Evolutionary conservation across 2,888 invertebrate genomes (phyloP).

Genomic region (Gnatocerus cornutus): DNA sequence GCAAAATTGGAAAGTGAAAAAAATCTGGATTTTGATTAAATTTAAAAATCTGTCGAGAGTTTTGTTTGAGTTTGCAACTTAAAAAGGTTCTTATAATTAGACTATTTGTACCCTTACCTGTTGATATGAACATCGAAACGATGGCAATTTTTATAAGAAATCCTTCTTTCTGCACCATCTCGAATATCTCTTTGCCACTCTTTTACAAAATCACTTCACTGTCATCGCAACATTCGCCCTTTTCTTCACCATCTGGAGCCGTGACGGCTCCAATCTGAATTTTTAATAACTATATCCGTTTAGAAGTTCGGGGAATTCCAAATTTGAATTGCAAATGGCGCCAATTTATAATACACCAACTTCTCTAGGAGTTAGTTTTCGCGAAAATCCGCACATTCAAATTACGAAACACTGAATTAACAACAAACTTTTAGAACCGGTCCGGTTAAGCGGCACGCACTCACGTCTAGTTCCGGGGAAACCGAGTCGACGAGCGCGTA

Average conservation of each 20-base stretch:
- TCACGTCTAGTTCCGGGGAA: conserved; percentile 20
- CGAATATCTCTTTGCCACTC: conserved; percentile 40
- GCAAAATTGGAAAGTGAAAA: background rate
- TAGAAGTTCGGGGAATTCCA: conserved; percentile 16
- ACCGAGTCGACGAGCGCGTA: conserved; percentile 32
- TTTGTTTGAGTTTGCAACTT: background rate
- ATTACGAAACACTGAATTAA: background rate
- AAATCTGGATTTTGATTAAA: background rate
- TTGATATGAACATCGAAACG: conserved; percentile 60
- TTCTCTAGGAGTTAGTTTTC: conserved; percentile 3
- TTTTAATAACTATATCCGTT: conserved; percentile 17
- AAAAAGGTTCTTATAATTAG: background rate
- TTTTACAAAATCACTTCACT: conserved; percentile 46
- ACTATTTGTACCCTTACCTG: conserved; percentile 55
- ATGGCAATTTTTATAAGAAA: conserved; percentile 59
- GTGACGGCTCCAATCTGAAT: conserved; percentile 1
- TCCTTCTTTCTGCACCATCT: conserved; percentile 60
- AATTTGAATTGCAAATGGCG: conserved; percentile 47
- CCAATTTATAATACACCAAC: conserved; percentile 32
- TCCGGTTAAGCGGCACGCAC: conserved; percentile 12
- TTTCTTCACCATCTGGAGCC: conserved; percentile 17
- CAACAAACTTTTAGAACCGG: background rate
- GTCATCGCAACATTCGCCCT: conserved; percentile 33
- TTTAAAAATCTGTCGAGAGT: background rate
- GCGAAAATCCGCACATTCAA: conserved; percentile 7